phyloP scores from a whole-genome alignment of 2,113 vertebrate species.

The Microcebus griseorufus region DNA sequence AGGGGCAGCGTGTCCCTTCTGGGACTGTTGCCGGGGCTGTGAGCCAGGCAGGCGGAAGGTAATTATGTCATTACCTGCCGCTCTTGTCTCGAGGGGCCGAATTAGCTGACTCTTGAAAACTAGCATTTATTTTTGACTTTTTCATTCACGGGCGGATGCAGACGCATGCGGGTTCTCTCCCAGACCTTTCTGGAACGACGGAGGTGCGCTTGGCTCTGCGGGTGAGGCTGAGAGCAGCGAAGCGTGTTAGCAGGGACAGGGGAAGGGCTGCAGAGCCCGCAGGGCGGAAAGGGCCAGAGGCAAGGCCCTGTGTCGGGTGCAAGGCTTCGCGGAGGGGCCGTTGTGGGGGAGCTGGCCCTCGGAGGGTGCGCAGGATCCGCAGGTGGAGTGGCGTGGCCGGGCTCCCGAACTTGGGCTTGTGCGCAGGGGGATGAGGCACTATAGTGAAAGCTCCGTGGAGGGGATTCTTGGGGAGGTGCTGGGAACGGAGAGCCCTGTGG shows the following conservation, averaged over 20 bases:
- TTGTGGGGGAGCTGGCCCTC: not conserved
- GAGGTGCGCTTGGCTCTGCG: not conserved
- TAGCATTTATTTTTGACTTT: conserved; percentile 41
- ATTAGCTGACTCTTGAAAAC: conserved; percentile 33
- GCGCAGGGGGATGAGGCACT: not conserved
- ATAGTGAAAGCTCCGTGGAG: not conserved
- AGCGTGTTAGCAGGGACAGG: not conserved
- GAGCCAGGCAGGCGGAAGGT: not conserved
- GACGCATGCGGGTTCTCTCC: not conserved
- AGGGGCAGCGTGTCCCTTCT: not conserved
- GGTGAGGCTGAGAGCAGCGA: not conserved
- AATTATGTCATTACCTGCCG: conserved; percentile 15
- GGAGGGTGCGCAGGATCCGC: not conserved
- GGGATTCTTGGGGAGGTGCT: not conserved
- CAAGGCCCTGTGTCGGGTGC: fast-evolving
- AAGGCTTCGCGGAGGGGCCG: not conserved
- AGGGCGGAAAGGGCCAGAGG: not conserved
- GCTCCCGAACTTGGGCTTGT: too few species aligned
- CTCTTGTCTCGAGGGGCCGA: conserved; percentile 21
- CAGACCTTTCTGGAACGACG: not conserved
- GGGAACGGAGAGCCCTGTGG: not conserved
- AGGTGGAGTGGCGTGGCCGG: not conserved
- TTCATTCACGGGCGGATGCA: not conserved
- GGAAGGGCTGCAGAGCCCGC: not conserved
- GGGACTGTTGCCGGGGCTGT: not conserved